Base-by-base conservation (phyloP, 2,888 invertebrate genomes). In the Noctuana brunneofusca region DNA sequence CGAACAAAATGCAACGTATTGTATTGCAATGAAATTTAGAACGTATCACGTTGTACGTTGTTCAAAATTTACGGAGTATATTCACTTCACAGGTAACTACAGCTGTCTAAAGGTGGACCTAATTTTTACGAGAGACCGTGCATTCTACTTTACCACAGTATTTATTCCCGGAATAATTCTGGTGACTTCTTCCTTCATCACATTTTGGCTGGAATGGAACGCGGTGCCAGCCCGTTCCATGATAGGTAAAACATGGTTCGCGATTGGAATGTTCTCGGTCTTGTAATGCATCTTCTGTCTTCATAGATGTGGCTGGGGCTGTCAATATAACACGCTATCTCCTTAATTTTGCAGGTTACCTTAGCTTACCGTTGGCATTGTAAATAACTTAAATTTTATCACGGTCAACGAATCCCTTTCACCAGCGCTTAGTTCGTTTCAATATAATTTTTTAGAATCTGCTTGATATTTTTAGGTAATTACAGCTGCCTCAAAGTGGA, bases 401-500 rank as follows among this genome's bases (percentile, higher is more conserved):
- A 54, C 70, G 67, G 72, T 70, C 74, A 68, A 71, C 72, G 64
- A 71, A 66, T 73, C 74, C 79, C 78, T 68, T 74, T 66, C 49
- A 69, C 52, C 18, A 16, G 50, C 49, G 67, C 68, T 69, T 75
- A 73, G 64, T 70, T 76, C 75, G 72, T 70, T 69, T 73, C 68
- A 57, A 71, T 74, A 66, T 75, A 69, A 83, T 80, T 83, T 41
- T 83, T 79, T 88, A 84, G 84, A 83, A 75, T 80, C 67, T 89
- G 89, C 89, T 89, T 90, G 75, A 79, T 75, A 78, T 88, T 91
- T 89, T 83, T 93, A 97, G 97, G 97, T 92, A 97, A 97, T 94
- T 97, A 97, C 95, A 97, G 97, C 94, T 98, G 98, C 93, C 94
- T 98, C 81, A 95, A 95, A 92, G 97, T 98, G 92, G 96, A 97